phyloP scores from a whole-genome alignment of 2,797 vertebrate genomes.

The Clarias platycephalus region DNA sequence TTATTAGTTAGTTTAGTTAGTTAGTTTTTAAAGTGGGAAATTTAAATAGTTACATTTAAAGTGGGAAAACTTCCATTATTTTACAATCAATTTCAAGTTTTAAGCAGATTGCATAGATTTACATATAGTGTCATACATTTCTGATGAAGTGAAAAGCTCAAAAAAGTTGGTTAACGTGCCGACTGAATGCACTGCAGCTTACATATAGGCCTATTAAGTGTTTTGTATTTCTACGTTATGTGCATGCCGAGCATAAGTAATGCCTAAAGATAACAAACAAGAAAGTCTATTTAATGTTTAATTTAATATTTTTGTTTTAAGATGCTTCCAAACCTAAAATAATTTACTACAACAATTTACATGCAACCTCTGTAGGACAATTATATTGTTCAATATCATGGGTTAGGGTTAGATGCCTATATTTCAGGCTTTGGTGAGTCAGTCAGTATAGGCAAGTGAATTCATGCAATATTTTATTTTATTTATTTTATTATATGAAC shows the following conservation, averaged over 20 bases:
- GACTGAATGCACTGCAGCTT: not conserved
- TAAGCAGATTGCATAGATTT: not conserved
- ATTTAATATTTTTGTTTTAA: not conserved
- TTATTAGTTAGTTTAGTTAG: no score
- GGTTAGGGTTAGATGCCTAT: not conserved
- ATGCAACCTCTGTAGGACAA: not conserved
- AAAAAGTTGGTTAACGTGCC: not conserved
- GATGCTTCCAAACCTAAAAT: not conserved
- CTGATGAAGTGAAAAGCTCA: not conserved
- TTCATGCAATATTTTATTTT: conserved; percentile 21
- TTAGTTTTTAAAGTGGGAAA: no score
- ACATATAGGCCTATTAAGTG: no score
- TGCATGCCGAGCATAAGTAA: not conserved
- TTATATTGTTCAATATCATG: not conserved
- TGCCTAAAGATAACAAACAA: not conserved
- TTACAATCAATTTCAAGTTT: not conserved
- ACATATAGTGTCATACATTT: not conserved
- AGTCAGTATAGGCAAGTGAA: conserved; percentile 5
- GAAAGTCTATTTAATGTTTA: not conserved
- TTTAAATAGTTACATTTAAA: no score
- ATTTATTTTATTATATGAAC: not conserved
- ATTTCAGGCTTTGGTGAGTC: not conserved
- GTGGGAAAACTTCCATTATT: no score
- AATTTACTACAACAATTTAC: not conserved
- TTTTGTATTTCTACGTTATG: not conserved